Evolutionary conservation across 37 sponge, comb jelly and placozoan genomes (phyloP), one percentile per base, ranked within the genome.

Genomic region (Geodia barretti): DNA sequence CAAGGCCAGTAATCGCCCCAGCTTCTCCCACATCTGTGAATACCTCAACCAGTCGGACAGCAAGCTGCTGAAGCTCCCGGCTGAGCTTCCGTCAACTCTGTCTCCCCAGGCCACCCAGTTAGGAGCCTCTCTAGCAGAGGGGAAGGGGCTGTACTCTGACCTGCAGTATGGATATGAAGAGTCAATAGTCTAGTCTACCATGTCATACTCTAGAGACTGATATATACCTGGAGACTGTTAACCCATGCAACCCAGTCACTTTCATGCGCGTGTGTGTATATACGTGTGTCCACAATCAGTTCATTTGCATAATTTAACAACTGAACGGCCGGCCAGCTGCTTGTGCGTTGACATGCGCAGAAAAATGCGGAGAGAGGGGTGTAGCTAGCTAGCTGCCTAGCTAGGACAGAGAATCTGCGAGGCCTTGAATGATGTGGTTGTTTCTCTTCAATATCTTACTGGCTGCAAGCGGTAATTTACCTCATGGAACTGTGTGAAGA

Each of bases 41-140:
- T 78, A 83, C 47, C 64, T 88, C 40, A 67, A 58, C 7, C 29
- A 37, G 0, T 26, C 64, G 5, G 78, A 77, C 61, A 32, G 30
- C 4, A n/a, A n/a, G 4, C 78, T 77, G 32, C 65, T 79, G 58
- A 20, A 34, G 32, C 29, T n/a, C n/a, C 54, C 54, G 14, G 54
- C 7, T 14, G 14, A 14, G 7, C 54, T 47, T 14, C 14, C 54
- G 54, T 14, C 54, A 7, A 17, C 54, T 14, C 47, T 78, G 41
- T 64, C 74, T 7, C 33, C 41, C 24, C 25, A 28, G 34, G 81
- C 43, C 25, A 35, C n/a, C 1, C 60, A 75, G 70, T 29, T 87
- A 1, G 88, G 88, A 70, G 88, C 88, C 14, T 47, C 75, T 33
- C 81, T 81, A 14, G 21, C 74, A 2, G 62, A 75, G 39, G 76